Evolutionary conservation across 92 coral and sea anemone species (phyloP), one percentile per base, ranked within the genome.

Genomic region (Zoanthus sansibaricus): DNA sequence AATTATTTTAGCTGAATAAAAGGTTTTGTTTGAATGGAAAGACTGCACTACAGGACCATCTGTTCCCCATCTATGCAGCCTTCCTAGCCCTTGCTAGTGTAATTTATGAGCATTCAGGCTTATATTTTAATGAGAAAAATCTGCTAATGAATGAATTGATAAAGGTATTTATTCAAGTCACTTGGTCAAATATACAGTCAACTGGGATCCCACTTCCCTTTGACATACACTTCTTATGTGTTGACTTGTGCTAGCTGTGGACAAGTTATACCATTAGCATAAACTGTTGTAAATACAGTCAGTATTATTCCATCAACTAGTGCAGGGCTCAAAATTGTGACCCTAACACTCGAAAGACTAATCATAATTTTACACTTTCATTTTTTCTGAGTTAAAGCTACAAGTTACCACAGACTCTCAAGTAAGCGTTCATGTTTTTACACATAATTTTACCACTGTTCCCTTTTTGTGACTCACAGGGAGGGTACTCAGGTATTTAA

Each of bases 1-100:
- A 76, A 79, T 31, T 58, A 82, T 82, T 44, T 82, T 82, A 80
- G 74, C 86, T 80, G 86, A 80, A 80, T 80, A 80, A 80, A 80
- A 80, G 86, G 30, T 80, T 80, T 80, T 80, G 75, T 80, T 80
- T 80, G 86, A 80, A 80, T 80, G 86, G 86, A 80, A 80, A 80
- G 86, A 44, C 55, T 82, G 37, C 86, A 82, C 86, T 82, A 67
- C 48, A 82, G 86, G 72, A 82, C 76, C 86, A 82, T 14, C 76
- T 82, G 45, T 82, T 66, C 74, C 86, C 76, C 74, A 82, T 67
- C 86, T 82, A 49, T 82, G 76, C 44, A 10, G 86, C 86, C 86
- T 82, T 9, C 86, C 86, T 82, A 71, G 56, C 76, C 68, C 68
- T 61, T 18, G 21, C 68, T 6, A 61, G 68, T 61, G 25, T 17